A percentile compares a stretch with the other conserved stretches of the same genome.
Evolutionary conservation across 2,113 vertebrate species (phyloP).

Genomic region (Petrocephalus zakoni): DNA sequence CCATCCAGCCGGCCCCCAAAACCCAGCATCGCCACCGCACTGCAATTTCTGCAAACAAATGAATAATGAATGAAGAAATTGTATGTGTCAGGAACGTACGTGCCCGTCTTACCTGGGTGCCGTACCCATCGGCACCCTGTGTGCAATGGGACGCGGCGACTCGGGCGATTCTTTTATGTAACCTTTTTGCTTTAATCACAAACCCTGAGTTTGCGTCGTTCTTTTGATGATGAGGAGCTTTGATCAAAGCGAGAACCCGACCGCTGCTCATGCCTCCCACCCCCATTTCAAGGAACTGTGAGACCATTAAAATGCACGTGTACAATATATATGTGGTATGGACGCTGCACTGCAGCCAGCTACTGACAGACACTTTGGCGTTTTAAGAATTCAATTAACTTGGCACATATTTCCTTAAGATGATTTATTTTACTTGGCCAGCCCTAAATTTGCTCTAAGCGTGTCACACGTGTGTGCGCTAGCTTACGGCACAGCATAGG

Average conservation of each 20-base stretch:
- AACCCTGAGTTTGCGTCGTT: neutral
- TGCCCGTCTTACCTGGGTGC: neutral
- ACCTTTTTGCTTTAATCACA: conserved; percentile 13
- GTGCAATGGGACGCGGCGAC: conserved; percentile 10
- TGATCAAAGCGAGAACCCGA: neutral
- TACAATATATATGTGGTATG: neutral
- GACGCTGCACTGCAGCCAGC: neutral
- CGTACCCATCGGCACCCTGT: neutral
- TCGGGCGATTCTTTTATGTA: neutral
- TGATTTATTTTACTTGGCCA: neutral
- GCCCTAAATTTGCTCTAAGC: neutral
- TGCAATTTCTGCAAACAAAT: conserved; percentile 23
- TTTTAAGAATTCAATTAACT: neutral
- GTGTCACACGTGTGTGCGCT: neutral
- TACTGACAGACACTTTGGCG: neutral
- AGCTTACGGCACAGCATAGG: neutral
- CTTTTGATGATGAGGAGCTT: conserved; percentile 10
- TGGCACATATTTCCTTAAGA: neutral
- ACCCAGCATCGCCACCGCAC: neutral
- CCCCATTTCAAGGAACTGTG: neutral
- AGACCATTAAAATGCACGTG: neutral
- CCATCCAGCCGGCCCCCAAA: neutral
- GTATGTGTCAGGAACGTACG: conserved; percentile 3
- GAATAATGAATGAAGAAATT: conserved; percentile 23
- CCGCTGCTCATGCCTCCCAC: neutral